phyloP scores from a whole-genome alignment of 2,113 vertebrate genomes.

The Scomber scombrus region DNA sequence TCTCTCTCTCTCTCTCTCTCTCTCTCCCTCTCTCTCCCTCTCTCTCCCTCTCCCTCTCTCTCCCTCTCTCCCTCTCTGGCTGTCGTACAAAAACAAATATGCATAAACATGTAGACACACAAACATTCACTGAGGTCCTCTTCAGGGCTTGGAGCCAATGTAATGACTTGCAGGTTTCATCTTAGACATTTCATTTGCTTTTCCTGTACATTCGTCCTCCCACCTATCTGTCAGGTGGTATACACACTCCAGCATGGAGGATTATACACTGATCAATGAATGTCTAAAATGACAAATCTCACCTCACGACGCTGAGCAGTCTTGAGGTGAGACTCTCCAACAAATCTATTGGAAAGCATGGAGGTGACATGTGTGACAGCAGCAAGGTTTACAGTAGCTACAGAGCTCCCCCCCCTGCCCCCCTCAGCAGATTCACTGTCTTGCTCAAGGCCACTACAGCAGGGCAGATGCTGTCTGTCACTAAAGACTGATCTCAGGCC shows the following conservation, averaged over 20 bases:
- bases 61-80: not conserved
- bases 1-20: not conserved
- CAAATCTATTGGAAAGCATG: not conserved
- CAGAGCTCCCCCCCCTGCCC: not conserved
- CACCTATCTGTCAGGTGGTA: constrained; percentile 12
- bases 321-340: not conserved
- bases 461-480: not conserved
- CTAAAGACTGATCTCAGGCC: not conserved
- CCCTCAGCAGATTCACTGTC: not conserved
- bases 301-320: not conserved
- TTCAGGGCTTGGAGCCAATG: constrained; percentile 11
- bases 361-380: not conserved
- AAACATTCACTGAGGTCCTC: constrained; percentile 3
- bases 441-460: constrained; percentile 4
- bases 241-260: not conserved
- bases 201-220: constrained; percentile 33
- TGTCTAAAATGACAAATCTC: not conserved
- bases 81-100: constrained; percentile 11
- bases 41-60: not conserved
- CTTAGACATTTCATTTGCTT: constrained; percentile 50
- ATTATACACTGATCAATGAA: not conserved
- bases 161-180: constrained; percentile 58
- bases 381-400: not conserved
- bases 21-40: not conserved
- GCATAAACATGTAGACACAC: constrained; percentile 5